Base-by-base conservation (phyloP, 2,797 vertebrate genomes). In the Mormyrus hasselquistii region DNA sequence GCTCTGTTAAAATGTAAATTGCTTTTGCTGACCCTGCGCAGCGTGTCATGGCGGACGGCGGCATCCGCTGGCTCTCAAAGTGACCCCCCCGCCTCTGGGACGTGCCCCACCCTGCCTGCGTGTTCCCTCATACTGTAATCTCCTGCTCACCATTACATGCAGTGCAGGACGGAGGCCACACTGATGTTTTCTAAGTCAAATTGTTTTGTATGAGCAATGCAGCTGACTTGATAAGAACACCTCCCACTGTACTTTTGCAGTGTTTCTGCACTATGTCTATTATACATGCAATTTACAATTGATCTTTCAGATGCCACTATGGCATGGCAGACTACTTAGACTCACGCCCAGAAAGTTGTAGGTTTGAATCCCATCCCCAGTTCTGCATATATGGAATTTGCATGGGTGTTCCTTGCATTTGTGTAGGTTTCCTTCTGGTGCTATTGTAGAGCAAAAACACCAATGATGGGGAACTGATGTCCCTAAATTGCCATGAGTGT, bases 1-100 rank as follows among this genome's bases (percentile, higher is more conserved):
- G 90, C 76, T 4, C 34, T 90, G 91, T 93, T 93, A 93, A 93
- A 92, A 94, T 94, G 92, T 92, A 92, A 93, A 94, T 93, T 88
- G 91, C 91, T 93, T 94, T 93, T 90, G 88, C 90, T 92, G 92
- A 92, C 92, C 92, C 90, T 90, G 88, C 44, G 47, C 88, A 2
- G 91, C 90, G 89, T 91, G 91, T 90, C 83, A 47, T 86, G 44
- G 87, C 87, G 89, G 90, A 59, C 79, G 29, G 87, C 89, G 88
- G 91, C 88, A 10, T 65, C 91, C 79, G 90, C 65, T 89, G 41
- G 90, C 88, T 91, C 89, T 93, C 90, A 93, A 90, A 92, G 94
- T 92, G 92, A 93, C 93, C 92, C 92, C 29, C 92, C 50, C 89
- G 91, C 92, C 91, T 89, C 89, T 34, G 62, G 90, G 92, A 90